These are phyloP conservation scores for Pterocles gutturalis DNA, from an alignment of 2,113 vertebrate genomes.

Conservation along the genomic window DNA sequence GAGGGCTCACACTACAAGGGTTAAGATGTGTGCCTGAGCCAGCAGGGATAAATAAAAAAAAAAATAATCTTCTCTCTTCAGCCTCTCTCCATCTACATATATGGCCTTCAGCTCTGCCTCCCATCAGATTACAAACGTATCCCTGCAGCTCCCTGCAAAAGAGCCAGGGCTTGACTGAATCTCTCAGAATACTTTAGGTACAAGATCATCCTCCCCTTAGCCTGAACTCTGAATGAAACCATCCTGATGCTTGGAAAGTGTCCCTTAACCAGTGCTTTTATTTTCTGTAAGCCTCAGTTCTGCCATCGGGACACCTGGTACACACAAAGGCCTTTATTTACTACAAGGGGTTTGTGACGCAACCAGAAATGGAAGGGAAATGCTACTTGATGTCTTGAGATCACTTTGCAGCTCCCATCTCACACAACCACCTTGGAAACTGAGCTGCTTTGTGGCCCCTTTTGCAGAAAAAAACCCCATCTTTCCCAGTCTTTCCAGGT, in stretches of 20 bases:
- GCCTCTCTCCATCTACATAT: constrained; percentile 56
- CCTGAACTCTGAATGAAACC: constrained; percentile 3
- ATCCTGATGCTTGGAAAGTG: neutral
- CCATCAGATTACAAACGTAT: neutral
- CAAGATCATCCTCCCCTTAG: constrained; percentile 23
- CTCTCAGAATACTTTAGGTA: constrained; percentile 30
- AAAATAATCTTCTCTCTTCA: neutral
- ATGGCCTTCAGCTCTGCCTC: constrained; percentile 56
- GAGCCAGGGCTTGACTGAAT: constrained; percentile 26
- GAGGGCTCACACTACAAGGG: neutral
- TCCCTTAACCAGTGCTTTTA: neutral
- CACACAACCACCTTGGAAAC: neutral
- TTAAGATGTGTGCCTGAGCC: constrained; percentile 36
- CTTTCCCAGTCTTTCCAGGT: neutral
- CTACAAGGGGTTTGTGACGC: neutral
- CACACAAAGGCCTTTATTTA: neutral
- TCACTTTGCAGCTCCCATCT: neutral
- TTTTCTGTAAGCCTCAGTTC: neutral
- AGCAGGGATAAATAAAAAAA: constrained; percentile 49
- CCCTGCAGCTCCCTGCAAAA: neutral
- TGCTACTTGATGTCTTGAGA: neutral
- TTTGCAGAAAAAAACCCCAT: neutral
- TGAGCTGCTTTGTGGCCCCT: neutral
- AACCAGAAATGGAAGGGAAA: neutral
- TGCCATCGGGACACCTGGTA: neutral